Evolutionary conservation across 2,113 vertebrate species (phyloP), one percentile per base, ranked within the genome.

Genomic region (Grammomys surdaster): DNA sequence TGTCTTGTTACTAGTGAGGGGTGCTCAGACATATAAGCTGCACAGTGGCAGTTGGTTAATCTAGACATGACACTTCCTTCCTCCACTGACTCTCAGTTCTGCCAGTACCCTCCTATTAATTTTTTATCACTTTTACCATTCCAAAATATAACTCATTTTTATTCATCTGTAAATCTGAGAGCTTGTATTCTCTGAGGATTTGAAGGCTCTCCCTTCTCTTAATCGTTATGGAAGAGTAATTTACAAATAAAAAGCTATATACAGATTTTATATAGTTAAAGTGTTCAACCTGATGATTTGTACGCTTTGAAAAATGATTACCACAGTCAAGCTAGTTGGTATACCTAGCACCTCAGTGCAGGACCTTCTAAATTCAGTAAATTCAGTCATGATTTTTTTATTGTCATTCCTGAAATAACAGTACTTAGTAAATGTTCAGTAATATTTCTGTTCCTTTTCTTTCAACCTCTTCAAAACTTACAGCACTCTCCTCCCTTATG

Each of bases 161-260:
- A 67, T 90, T 90, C 86, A 69, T 75, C 70, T 60, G 76, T 84
- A 78, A 28, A 73, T 85, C 51, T 60, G 5, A 93, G 56, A 91
- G 46, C 33, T 20, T n/a, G 2, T 81, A 10, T 92, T 60, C 78
- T 89, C 89, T 89, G 75, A 87, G 94, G 73, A 69, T 88, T 36
- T 51, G 73, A 86, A 28, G 43, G 2, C 33, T 51, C 26, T 22
- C 4, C 13, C 54, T 54, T 56, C 54, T 17, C 46, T 51, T 43
- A 43, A 46, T 28, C 65, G 80, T 88, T 91, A 65, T 80, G 91
- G 13, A 82, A 60, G 43, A 60, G 51, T 73, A 88, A 88, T 72
- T 91, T 80, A 54, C 40, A 95, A 91, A 73, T 80, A 81, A 81
- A 91, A 72, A 73, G 19, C n/a, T 73, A 73, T 40, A n/a, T 40